These are phyloP conservation scores for Apodemia arnacis DNA, from an alignment of 2,888 invertebrate genomes.

Conservation along the genomic window DNA sequence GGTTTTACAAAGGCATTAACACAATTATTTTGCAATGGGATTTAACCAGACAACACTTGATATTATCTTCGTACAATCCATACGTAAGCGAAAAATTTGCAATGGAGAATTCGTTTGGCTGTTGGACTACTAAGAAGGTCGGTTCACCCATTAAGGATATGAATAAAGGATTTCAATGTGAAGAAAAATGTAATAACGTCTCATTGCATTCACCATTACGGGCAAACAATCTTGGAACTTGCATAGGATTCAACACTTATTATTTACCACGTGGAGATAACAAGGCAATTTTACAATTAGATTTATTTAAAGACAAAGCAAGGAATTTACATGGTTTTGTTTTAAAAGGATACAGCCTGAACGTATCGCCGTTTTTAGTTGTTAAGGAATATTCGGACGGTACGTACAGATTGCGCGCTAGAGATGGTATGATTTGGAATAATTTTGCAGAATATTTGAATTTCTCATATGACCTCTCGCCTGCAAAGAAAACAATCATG, in stretches of 20 bases:
- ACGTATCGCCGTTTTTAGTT: constrained; percentile 89
- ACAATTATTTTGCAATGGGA: constrained; percentile 88
- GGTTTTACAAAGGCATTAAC: constrained; percentile 90
- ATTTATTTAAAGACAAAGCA: constrained; percentile 89
- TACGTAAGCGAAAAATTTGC: constrained; percentile 87
- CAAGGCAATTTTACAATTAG: constrained; percentile 52
- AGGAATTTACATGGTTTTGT: constrained; percentile 89
- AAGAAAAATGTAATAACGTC: constrained; percentile 89
- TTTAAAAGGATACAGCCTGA: constrained; percentile 87
- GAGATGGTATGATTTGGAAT: constrained; percentile 91
- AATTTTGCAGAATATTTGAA: constrained; percentile 89
- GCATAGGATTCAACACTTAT: constrained; percentile 88
- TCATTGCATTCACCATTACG: constrained; percentile 88
- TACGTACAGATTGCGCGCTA: constrained; percentile 86
- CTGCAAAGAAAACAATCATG: constrained; percentile 85
- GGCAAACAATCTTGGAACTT: constrained; percentile 89
- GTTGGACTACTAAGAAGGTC: constrained; percentile 89
- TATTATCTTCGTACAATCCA: constrained; percentile 88
- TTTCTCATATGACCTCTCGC: constrained; percentile 89
- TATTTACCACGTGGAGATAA: constrained; percentile 82
- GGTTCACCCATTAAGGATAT: constrained; percentile 88
- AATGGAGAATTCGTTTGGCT: constrained; percentile 88
- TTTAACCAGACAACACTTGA: constrained; percentile 82
- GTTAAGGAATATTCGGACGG: constrained; percentile 87
- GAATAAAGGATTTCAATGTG: constrained; percentile 88